Evolutionary conservation across 2,797 vertebrate genomes (phyloP).

Genomic region (Acanthopagrus latus): DNA sequence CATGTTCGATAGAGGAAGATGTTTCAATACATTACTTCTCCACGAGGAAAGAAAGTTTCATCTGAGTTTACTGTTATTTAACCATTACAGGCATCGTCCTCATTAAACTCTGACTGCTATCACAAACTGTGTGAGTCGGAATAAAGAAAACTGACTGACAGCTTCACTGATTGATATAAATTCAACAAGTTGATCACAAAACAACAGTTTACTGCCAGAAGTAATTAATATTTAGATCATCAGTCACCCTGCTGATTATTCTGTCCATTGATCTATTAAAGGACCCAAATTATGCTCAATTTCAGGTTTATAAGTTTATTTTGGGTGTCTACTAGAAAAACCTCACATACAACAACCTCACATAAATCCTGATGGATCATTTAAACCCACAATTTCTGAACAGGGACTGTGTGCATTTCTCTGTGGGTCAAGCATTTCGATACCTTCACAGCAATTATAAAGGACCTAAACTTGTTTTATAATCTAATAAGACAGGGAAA

Average conservation of each 20-base stretch:
- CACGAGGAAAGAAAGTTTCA: background rate
- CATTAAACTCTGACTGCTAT: background rate
- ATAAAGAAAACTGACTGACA: slow-evolving; percentile 21
- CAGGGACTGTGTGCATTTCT: no score
- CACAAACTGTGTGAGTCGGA: background rate
- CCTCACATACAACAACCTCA: no score
- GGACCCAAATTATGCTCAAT: no score
- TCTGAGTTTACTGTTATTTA: slow-evolving; percentile 14
- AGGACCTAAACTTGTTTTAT: no score
- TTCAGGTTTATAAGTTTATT: no score
- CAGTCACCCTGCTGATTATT: background rate
- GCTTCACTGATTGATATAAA: background rate
- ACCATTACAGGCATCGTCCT: background rate
- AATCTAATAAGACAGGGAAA: no score
- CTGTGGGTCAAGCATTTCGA: no score
- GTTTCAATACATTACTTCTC: background rate
- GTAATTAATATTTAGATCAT: background rate
- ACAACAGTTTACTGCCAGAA: background rate
- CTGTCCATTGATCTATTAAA: background rate
- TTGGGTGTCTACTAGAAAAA: no score
- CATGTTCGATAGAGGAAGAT: slow-evolving; percentile 24
- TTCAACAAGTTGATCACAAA: background rate
- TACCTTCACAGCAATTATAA: no score
- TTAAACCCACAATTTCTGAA: no score
- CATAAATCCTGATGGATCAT: no score